Conservation (phyloP, 1,140 invertebrate genomes). For the Potamilus streckersoni region DNA sequence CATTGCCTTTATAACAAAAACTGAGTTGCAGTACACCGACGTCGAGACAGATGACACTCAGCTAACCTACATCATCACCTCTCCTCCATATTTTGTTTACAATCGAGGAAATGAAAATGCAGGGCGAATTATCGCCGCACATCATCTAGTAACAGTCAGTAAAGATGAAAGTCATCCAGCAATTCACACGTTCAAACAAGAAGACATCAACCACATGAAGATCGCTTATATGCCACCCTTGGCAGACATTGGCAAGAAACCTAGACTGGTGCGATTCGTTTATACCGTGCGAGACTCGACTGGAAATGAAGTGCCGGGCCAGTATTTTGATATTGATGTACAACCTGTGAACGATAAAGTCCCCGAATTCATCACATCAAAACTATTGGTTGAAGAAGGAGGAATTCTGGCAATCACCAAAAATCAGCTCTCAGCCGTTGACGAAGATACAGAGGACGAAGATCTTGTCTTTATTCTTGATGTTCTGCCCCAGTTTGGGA, state of each 20-base stretch:
- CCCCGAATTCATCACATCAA: slow-evolving; percentile 60
- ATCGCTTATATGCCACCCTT: slow-evolving; percentile 68
- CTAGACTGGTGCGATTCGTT: slow-evolving; percentile 63
- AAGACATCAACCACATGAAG: slow-evolving; percentile 66
- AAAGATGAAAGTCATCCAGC: slow-evolving; percentile 50
- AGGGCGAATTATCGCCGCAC: slow-evolving; percentile 63
- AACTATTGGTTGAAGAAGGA: slow-evolving; percentile 65
- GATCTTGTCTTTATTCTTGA: slow-evolving; percentile 64
- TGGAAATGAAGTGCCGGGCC: slow-evolving; percentile 64
- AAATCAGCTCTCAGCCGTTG: slow-evolving; percentile 62
- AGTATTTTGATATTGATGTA: slow-evolving; percentile 67
- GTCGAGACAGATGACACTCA: slow-evolving; percentile 59
- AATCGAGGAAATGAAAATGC: slow-evolving; percentile 58
- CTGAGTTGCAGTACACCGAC: slow-evolving; percentile 66
- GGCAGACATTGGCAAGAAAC: slow-evolving; percentile 66
- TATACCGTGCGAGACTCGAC: slow-evolving; percentile 66
- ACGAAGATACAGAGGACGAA: slow-evolving; percentile 62
- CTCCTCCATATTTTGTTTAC: slow-evolving; percentile 64
- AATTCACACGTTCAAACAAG: slow-evolving; percentile 63
- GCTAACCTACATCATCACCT: slow-evolving; percentile 62
- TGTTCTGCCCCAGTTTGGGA: slow-evolving; percentile 62
- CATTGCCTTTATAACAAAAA: slow-evolving; percentile 61
- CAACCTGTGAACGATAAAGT: slow-evolving; percentile 66
- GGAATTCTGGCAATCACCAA: slow-evolving; percentile 60
- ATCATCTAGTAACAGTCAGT: slow-evolving; percentile 56